Evolutionary conservation across 35 echinoderm and acorn worm species (phyloP), one percentile per base, ranked within the genome.

Genomic region (Stichopus chloronotus): DNA sequence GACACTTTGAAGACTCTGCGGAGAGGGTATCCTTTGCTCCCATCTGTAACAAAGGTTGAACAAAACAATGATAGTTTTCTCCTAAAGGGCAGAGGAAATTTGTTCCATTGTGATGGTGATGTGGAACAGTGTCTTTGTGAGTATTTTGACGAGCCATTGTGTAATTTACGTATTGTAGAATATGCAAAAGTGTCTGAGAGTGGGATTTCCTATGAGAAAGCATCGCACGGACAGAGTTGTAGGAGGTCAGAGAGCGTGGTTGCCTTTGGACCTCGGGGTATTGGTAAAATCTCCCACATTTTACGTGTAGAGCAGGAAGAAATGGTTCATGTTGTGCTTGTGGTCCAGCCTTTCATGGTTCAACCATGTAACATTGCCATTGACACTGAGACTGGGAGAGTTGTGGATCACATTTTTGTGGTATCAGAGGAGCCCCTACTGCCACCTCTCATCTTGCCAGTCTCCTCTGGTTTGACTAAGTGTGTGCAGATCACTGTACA

Each of bases 361-460:
- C 58, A 63, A 60, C 11, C 12, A 8, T 25, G 22, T 63, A 88
- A n/a, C 19, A 88, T 88, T 88, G 86, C n/a, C 9, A 19, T 20
- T 63, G 86, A 88, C 58, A n/a, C 21, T 25, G 57, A 63, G n/a
- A 88, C 86, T 23, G 43, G 59, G 14, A 43, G 7, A 88, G 17
- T 19, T 30, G 60, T 43, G 8, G 86, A 88, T 14, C 86, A 88
- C 57, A 88, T 88, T 63, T 43, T 88, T 63, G 19, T 22, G 22
- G 86, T 88, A 20, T 5, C 58, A 14, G 57, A 88, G 7, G 21
- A 88, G 23, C 86, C 60, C 13, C 86, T 88, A 4, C n/a, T 88
- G 56, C 86, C 86, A 63, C 86, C 60, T 17, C 86, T 88, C 13
- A 59, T 87, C n/a, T 87, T 87, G 56, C 57, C 84, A 87, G 84